These are phyloP conservation scores for Pardosa pseudoannulata DNA, from an alignment of 2,888 invertebrate genomes.

Conservation along the genomic window DNA sequence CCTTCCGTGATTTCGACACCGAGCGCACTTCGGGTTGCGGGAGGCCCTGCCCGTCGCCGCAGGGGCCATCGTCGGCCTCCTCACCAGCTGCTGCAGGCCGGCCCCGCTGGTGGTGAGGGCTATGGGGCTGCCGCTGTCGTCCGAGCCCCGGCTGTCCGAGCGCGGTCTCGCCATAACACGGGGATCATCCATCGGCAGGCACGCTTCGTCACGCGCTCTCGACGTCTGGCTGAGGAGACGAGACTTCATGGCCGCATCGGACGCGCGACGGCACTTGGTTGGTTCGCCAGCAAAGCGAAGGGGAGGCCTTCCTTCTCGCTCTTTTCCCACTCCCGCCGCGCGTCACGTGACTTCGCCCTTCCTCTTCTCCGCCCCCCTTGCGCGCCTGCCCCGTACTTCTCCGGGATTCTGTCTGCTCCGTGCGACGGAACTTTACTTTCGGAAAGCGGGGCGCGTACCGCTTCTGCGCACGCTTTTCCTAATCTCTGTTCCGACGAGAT, in stretches of 20 bases:
- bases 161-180: background rate
- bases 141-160: background rate
- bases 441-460: background rate
- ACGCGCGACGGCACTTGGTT: slow-evolving; percentile 27
- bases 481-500: too few relatives aligned
- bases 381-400: background rate
- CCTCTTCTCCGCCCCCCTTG: background rate
- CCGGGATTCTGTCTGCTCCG: background rate
- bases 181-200: slow-evolving; percentile 2
- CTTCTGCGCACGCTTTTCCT: slow-evolving; percentile 12
- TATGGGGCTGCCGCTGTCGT: slow-evolving; percentile 26
- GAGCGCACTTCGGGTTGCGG: slow-evolving; percentile 82
- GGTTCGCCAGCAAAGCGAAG: slow-evolving; percentile 32
- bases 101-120: slow-evolving; percentile 48
- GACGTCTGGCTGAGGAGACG: slow-evolving; percentile 49
- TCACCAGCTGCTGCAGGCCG: slow-evolving; percentile 44
- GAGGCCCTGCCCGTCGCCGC: slow-evolving; percentile 12
- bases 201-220: slow-evolving; percentile 20
- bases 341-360: slow-evolving; percentile 32
- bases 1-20: slow-evolving; percentile 88
- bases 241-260: slow-evolving; percentile 48
- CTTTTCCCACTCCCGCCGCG: background rate
- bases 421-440: background rate
- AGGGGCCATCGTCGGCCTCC: slow-evolving; percentile 19
- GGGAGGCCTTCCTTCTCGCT: slow-evolving; percentile 39